Base-by-base conservation (phyloP, 2,888 invertebrate genomes). In the Lissocephala sabroskyi region DNA sequence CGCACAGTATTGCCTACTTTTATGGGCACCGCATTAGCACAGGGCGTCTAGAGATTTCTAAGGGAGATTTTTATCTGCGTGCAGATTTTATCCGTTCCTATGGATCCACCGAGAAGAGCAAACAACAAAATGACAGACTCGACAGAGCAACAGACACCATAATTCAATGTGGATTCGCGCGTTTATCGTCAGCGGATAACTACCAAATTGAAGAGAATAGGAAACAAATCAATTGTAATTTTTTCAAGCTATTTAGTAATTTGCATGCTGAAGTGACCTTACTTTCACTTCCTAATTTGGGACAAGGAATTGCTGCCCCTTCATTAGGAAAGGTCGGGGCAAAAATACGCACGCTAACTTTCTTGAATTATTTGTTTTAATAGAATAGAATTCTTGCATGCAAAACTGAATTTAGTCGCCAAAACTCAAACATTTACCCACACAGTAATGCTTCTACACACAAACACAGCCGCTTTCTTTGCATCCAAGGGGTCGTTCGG, bases 351-450 rank as follows among this genome's bases (percentile, higher is more conserved):
- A 47, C 23, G 35, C 51, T 51, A 66, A 71, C 63, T 60, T 60
- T 55, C 45, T 45, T 49, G 42, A 14, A 59, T 52, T 55, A 73
- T 59, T 59, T 73, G 54, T 52, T 54, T 49, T 59, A 63, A 59
- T 59, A 66, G 42, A 66, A 63, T n/a, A n/a, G n/a, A n/a, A n/a
- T n/a, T 67, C 56, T 42, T 52, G 50, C 40, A 64, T 49, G 51
- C 42, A 41, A 30, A 58, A 48, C 48, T 45, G 30, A 32, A 40
- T 10, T 19, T 17, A 17, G 16, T 30, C 11, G 14, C 14, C 11
- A 42, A 11, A 10, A n/a, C n/a, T 17, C 13, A 33, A 3, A 42
- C 35, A 45, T 36, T 29, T 50, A 50, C 51, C 35, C 42, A 48
- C 37, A 11, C 30, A 28, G 14, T 23, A 28, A 39, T 16, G 23